Evolutionary conservation across 2,888 invertebrate species (phyloP).

Genomic region (Papilio protenor): DNA sequence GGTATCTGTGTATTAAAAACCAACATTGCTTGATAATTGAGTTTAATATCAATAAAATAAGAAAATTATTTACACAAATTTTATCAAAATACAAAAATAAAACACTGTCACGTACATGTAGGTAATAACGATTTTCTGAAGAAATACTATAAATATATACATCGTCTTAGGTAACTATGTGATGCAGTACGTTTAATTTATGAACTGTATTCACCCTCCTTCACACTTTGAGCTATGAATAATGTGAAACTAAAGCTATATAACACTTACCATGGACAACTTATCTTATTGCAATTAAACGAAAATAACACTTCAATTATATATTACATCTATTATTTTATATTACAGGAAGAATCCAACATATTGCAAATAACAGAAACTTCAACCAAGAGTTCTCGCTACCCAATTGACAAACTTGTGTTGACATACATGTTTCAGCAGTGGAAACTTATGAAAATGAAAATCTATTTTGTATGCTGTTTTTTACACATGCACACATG

Average conservation of each 20-base stretch:
- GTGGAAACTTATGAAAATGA: neutral
- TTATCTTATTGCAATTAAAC: constrained; percentile 48
- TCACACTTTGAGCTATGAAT: constrained; percentile 56
- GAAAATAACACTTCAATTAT: constrained; percentile 49
- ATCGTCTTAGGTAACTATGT: constrained; percentile 61
- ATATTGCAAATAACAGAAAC: constrained; percentile 23
- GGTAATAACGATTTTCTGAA: constrained; percentile 69
- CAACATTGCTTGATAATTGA: constrained; percentile 73
- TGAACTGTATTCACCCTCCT: constrained; percentile 48
- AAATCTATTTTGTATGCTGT: neutral
- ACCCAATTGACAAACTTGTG: neutral
- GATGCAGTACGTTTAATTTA: constrained; percentile 56
- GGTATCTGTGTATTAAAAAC: constrained; percentile 22
- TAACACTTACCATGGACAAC: constrained; percentile 51
- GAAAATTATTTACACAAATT: constrained; percentile 84
- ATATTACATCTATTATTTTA: constrained; percentile 46
- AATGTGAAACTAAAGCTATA: constrained; percentile 53
- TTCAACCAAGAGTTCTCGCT: neutral
- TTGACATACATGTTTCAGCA: neutral
- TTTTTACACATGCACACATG: neutral
- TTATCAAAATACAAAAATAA: constrained; percentile 85
- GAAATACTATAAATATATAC: constrained; percentile 65
- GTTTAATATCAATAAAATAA: constrained; percentile 85
- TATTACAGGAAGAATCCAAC: constrained; percentile 45
- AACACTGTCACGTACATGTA: constrained; percentile 82